Evolutionary conservation across 2,888 invertebrate genomes (phyloP), one percentile per base, ranked within the genome.

Genomic region (Trisateles emortualis): DNA sequence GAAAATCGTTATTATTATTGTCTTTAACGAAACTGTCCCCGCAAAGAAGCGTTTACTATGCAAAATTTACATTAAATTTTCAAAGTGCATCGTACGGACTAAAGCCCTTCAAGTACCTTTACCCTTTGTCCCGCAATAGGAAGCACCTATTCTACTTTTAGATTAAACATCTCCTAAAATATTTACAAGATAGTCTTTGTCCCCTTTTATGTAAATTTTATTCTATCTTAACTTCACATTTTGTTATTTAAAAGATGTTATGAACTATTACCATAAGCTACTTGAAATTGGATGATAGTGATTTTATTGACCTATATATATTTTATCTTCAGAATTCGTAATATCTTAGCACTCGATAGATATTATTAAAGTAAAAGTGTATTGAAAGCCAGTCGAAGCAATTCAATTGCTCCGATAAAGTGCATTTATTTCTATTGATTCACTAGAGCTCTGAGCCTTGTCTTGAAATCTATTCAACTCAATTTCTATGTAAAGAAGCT

Each of bases 1-100:
- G 70, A 72, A 65, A 72, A 70, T 65, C 59, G 64, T 73, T 73
- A 70, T 66, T 72, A 72, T 70, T 73, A 64, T 67, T 63, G 64
- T 60, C 57, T 69, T 62, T 52, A 51, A 46, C 46, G 33, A 44
- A 64, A 66, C 53, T 48, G 43, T 35, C 32, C 30, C 36, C 33
- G 30, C 42, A 49, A 57, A 62, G 42, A 49, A 43, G 44, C 42
- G 35, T 56, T 45, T 47, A 55, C 45, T 62, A 46, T 51, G 55
- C 39, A 64, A 58, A 59, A 54, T 61, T 52, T 53, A 38, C 49
- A 61, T 67, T 57, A 64, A 54, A 63, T 62, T 59, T 71, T 64
- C 61, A 68, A 58, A 59, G 43, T 70, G 65, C 59, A 68, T 50
- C 35, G 50, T 45, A 24, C 50, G 16, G 35, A 32, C 41, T 17